phyloP scores from a whole-genome alignment of 2,888 invertebrate genomes.

The Aspidiotus destructor region DNA sequence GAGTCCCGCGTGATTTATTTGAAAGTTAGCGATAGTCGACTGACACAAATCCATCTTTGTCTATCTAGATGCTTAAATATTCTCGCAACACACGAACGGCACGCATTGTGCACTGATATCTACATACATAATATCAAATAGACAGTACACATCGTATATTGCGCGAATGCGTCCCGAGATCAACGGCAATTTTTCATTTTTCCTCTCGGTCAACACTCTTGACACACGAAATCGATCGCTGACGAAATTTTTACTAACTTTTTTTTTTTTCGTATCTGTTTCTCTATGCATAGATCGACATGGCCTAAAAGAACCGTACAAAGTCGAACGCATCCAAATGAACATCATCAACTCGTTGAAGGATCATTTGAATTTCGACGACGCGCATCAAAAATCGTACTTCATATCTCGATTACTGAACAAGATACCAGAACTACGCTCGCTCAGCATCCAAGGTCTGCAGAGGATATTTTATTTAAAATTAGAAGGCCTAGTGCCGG shows the following conservation, averaged over 20 bases:
- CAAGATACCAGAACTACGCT: conserved; percentile 84
- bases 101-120: neutral
- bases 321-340: conserved; percentile 91
- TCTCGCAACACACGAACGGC: neutral
- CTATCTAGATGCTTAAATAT: neutral
- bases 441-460: conserved; percentile 83
- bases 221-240: neutral
- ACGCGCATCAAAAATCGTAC: conserved; percentile 79
- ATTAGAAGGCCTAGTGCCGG: conserved; percentile 81
- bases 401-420: conserved; percentile 88
- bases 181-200: neutral
- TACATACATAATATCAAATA: no score
- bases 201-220: neutral
- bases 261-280: no score
- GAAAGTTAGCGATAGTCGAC: neutral
- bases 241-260: neutral
- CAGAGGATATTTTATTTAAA: conserved; percentile 91
- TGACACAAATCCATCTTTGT: conserved; percentile 2
- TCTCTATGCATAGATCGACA: conserved; percentile 62
- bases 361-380: conserved; percentile 90
- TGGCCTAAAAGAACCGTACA: conserved; percentile 80
- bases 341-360: conserved; percentile 90
- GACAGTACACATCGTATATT: no score
- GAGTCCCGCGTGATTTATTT: neutral
- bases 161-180: no score